Evolutionary conservation across 2,113 vertebrate genomes (phyloP).

Genomic region (Gymnogyps californianus): DNA sequence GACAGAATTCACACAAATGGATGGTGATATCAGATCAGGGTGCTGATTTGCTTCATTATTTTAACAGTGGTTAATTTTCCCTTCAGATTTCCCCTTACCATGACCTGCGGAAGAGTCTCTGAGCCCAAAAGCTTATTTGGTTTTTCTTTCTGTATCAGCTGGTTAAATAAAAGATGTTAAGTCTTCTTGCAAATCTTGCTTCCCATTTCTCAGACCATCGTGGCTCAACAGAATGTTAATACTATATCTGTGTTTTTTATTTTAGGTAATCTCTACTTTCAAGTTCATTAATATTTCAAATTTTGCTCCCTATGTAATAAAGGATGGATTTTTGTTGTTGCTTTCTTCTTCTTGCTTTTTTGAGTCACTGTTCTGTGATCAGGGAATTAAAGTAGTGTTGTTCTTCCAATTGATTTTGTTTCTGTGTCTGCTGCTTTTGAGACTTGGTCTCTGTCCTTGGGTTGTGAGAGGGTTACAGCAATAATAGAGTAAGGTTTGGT

Average conservation of each 20-base stretch:
- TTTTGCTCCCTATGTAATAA: neutral
- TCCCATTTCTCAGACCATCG: neutral
- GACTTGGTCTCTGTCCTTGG: neutral
- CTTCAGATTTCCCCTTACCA: neutral
- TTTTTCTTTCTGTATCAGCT: neutral
- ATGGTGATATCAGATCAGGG: neutral
- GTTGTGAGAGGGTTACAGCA: neutral
- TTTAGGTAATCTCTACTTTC: neutral
- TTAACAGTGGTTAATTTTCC: neutral
- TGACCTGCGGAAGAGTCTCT: neutral
- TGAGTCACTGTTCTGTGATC: neutral
- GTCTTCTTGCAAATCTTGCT: neutral
- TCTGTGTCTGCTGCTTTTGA: neutral
- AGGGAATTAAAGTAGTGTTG: neutral
- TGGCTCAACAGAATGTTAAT: neutral
- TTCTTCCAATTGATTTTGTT: slow-evolving; percentile 16
- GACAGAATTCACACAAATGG: neutral
- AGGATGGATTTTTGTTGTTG: neutral
- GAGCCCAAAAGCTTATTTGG: neutral
- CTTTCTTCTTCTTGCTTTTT: neutral
- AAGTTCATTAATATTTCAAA: neutral
- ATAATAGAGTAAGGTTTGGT: neutral
- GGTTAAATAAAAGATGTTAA: neutral
- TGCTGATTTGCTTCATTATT: slow-evolving; percentile 10
- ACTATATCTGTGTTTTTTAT: neutral